These are phyloP conservation scores for Stichopus chloronotus DNA, from an alignment of 35 echinoderm and acorn worm genomes.

Conservation along the genomic window DNA sequence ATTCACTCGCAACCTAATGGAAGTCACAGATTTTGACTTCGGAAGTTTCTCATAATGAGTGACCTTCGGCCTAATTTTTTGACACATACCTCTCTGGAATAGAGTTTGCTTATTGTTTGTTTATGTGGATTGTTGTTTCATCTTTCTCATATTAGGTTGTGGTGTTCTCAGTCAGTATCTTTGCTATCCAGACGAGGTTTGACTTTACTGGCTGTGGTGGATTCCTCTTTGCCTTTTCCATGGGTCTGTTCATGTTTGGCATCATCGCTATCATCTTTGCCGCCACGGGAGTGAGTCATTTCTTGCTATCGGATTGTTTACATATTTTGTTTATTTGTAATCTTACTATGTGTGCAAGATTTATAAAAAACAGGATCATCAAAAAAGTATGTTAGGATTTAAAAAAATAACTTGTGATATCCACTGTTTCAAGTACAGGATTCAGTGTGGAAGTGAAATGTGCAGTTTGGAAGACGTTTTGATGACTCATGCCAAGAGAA, in stretches of 20 bases:
- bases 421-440: too few species aligned
- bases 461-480: too few species aligned
- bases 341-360: background rate
- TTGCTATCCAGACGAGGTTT: slow-evolving; percentile 89
- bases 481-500: too few species aligned
- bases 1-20: too few species aligned
- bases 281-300: slow-evolving; percentile 63
- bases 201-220: slow-evolving; percentile 92
- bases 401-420: background rate
- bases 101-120: too few species aligned
- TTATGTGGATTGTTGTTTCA: background rate
- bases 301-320: background rate
- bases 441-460: too few species aligned
- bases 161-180: slow-evolving; percentile 82
- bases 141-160: slow-evolving; percentile 69
- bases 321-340: background rate
- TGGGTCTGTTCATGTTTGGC: slow-evolving; percentile 86
- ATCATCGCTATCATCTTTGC: slow-evolving; percentile 96
- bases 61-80: too few species aligned
- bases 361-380: background rate
- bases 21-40: too few species aligned
- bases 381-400: background rate
- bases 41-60: too few species aligned
- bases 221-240: slow-evolving; percentile 80
- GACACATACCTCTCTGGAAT: too few species aligned